Base-by-base conservation (phyloP, 2,888 invertebrate species). In the Oscheius sp. region DNA sequence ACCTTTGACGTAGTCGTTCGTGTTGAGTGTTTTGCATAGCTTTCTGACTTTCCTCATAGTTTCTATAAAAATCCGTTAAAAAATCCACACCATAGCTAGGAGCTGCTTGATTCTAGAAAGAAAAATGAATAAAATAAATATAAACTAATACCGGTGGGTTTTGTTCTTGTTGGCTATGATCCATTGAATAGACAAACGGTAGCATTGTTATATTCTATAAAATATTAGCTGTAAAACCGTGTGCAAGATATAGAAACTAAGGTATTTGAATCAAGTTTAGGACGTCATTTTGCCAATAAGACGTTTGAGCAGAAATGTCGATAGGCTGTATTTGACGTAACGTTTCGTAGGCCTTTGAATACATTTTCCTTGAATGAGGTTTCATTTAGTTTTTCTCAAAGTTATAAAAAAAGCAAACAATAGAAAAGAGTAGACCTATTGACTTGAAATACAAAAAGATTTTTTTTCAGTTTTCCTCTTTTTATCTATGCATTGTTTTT, bases 1-100 rank as follows among this genome's bases (percentile, higher is more conserved):
- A 65, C 65, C 45, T 31, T 37, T 53, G 17, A 8, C 42, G n/a
- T n/a, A 65, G 17, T 12, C 52, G 34, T 37, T 65, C 65, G 25
- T 52, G 50, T 34, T 65, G 65, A 25, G 20, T 37, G 15, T 42
- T 27, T 4, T 65, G 33, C 53, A 65, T 34, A 2, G 25, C 39
- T 25, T 34, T 10, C n/a, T 65, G 65, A 12, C 53, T 42, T 23
- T 53, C 27, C 29, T 65, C 65, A 23, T 65, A 65, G 17, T 65
- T 52, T 39, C 53, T 27, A 27, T 65, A 65, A 33, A 53, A 65
- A 6, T 65, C 65, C 23, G 52, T 42, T 29, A 65, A 33, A 29
- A 33, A 53, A 12, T 42, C 53, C 8, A 52, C 53, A 4, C 31
- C 45, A 6, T 55, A 55, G 12, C 17, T 33, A 10, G 33, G 55